These are phyloP conservation scores for Coccyzus lansbergi DNA, from an alignment of 2,797 vertebrate species.

Conservation along the genomic window DNA sequence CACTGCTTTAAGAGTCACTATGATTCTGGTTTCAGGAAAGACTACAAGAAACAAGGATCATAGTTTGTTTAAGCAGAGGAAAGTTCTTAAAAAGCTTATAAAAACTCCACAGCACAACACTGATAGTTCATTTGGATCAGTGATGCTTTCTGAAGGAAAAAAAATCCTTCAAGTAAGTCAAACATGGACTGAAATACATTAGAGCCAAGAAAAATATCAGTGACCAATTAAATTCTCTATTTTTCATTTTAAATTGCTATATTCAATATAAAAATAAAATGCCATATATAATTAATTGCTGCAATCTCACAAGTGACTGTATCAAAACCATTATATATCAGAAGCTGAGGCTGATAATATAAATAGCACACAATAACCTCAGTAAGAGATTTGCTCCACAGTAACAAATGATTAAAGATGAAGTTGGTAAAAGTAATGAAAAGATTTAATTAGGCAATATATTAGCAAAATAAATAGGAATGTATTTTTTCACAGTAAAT, in stretches of 20 bases:
- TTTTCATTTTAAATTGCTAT: not conserved
- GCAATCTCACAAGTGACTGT: not conserved
- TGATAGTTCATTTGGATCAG: not conserved
- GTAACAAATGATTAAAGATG: not conserved
- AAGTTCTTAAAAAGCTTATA: not conserved
- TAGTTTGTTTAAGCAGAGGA: not conserved
- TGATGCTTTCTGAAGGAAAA: not conserved
- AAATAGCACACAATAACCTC: not conserved
- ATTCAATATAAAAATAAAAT: not conserved
- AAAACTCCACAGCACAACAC: fast-evolving
- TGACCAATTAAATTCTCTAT: not conserved
- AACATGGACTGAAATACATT: not conserved
- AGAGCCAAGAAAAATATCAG: not conserved
- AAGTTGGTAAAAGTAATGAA: not conserved
- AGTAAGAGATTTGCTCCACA: not conserved
- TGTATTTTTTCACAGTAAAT: not conserved
- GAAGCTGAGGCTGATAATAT: not conserved
- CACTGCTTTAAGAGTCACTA: not conserved
- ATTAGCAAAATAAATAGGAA: not conserved
- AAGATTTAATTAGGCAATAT: not conserved
- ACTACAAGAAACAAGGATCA: not conserved
- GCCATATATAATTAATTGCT: not conserved
- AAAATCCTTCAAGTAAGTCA: not conserved
- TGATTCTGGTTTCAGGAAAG: not conserved
- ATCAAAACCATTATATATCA: not conserved